These are phyloP conservation scores for Halisarca cf. caerulea DNA, from an alignment of 37 sponge, comb jelly and placozoan species.

Conservation along the genomic window DNA sequence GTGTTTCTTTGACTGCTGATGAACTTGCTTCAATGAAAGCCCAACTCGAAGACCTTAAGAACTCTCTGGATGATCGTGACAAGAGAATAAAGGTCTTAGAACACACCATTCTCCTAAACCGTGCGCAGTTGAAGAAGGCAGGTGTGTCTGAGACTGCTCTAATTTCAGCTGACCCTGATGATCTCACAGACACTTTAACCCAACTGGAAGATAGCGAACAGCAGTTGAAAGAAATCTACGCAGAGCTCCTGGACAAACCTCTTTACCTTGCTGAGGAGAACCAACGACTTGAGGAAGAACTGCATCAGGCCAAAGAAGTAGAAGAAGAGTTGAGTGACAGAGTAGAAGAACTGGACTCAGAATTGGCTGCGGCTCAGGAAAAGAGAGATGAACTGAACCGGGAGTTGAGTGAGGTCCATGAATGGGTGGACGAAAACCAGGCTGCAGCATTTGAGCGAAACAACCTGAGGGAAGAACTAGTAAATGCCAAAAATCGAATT, in stretches of 20 bases:
- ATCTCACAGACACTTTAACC: neutral
- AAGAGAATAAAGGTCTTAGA: neutral
- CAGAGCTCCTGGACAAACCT: slow-evolving; percentile 16
- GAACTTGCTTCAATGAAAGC: too few relatives aligned
- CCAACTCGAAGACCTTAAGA: too few relatives aligned
- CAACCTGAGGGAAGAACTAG: neutral
- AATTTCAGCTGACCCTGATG: neutral
- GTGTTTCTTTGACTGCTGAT: too few relatives aligned
- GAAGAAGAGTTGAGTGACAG: slow-evolving; percentile 2
- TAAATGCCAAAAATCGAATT: neutral
- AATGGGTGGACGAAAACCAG: slow-evolving; percentile 18
- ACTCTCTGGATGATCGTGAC: neutral
- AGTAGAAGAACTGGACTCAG: neutral
- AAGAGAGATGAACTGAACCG: neutral
- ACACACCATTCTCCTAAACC: neutral
- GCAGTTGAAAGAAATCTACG: slow-evolving; percentile 13
- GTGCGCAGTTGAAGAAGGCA: neutral
- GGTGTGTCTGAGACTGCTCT: neutral
- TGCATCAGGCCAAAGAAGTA: neutral
- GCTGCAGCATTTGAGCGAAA: neutral
- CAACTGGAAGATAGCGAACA: slow-evolving; percentile 13
- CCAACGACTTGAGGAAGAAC: neutral
- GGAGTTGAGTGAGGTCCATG: neutral
- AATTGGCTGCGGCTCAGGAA: neutral
- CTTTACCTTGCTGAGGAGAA: slow-evolving; percentile 12